Evolutionary conservation across 2,113 vertebrate species (phyloP), one percentile per base, ranked within the genome.

Genomic region (Eurypyga helias): DNA sequence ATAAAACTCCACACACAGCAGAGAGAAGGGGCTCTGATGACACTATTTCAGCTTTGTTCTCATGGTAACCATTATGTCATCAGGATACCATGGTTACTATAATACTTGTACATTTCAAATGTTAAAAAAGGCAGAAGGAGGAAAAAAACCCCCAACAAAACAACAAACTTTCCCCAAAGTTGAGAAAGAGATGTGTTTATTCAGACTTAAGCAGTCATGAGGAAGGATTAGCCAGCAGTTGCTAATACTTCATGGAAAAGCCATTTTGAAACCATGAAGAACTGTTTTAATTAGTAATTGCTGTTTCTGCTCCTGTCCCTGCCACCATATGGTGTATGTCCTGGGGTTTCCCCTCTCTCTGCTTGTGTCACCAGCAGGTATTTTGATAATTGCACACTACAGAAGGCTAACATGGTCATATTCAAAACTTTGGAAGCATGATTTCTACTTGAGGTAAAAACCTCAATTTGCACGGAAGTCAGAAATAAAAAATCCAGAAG

Each of bases 11-110:
- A 70, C 51, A 64, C 76, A 72, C 38, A 85, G 94, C 85, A 89
- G 67, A 89, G 83, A 93, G 82, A 95, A 95, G 93, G 62, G 95
- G 80, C 65, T 95, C 89, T 93, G 94, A 95, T 98, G 94, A 95
- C 96, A 97, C 95, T 91, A 79, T 96, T 97, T 96, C 94, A 95
- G 93, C 90, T 95, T 97, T 96, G 97, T 98, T 98, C 93, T 97
- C 97, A 97, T 98, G 97, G 97, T 97, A 97, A 98, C 97, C 88
- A 71, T 97, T 96, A 97, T 98, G 96, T 97, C 96, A 97, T 92
- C 92, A 95, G 93, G 93, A 93, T 97, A 90, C 97, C 97, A 97
- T 97, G 97, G 97, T 98, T 97, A 97, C 97, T 82, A 52, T 87
- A 96, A 96, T 95, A 94, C 91, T 97, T 80, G 90, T 96, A 66